Base-by-base conservation (phyloP, 2,797 vertebrate genomes). In the Orestias chungarensis region DNA sequence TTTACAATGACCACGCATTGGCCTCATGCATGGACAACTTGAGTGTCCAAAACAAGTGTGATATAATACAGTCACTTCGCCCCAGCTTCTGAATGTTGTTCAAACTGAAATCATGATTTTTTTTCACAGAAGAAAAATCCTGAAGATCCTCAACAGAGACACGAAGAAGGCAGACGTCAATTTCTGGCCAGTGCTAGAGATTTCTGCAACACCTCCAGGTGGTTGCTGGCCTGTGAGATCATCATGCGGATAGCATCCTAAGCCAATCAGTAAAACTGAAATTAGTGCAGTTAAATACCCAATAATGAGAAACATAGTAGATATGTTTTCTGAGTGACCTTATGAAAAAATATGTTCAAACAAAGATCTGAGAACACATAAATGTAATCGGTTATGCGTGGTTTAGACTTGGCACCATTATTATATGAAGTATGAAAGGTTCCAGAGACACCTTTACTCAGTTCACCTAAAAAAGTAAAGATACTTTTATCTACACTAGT, bases 181-280 rank as follows among this genome's bases (percentile, higher is more conserved):
- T 93, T 95, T 79, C 90, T 90, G 66, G 96, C 96, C 90, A 99
- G 72, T 0, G 91, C 94, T 38, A 99, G 93, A 18, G 95, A 93
- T 80, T 70, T 95, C 47, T 96, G 95, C 77, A 98, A 92, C 57
- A 97, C 96, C 80, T 95, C 93, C 31, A 97, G 95, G n/a, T 99
- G 97, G 86, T 95, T 95, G 61, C 94, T 95, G n/a, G 97, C 98
- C 68, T 98, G 97, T 46, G 95, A 96, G 73, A 99, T 93, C 97
- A 99, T 99, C 97, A 99, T 99, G 64, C 95, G 94, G 83, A 99
- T 89, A 0, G 94, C 90, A 61, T 96, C 96, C 98, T 99, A 78
- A 25, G 23, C 17, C n/a, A 49, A 17, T 0, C 27, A 67, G 47
- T 10, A 42, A 42, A 25, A 54, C 4, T 33, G 29, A 6, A 23